phyloP scores from a whole-genome alignment of 92 coral and sea anemone genomes.

The Phenganax subtilis region DNA sequence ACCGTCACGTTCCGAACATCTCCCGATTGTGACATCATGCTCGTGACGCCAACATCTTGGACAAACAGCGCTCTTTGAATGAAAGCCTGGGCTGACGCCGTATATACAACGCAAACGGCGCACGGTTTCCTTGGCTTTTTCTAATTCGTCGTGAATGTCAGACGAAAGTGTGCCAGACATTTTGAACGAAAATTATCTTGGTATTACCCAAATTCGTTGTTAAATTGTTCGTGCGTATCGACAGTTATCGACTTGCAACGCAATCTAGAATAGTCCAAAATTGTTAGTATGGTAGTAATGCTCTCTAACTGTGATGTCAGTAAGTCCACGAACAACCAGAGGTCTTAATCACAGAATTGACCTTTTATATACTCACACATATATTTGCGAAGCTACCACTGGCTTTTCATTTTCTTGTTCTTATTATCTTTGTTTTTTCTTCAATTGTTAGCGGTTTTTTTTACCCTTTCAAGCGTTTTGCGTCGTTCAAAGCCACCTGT shows the following conservation, averaged over 20 bases:
- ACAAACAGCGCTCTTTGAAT: constrained; percentile 2
- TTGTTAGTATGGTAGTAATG: background rate
- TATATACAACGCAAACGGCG: constrained; percentile 31
- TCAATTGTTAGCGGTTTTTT: too few relatives aligned
- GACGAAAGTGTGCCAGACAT: constrained; percentile 12
- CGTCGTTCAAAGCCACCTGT: too few relatives aligned
- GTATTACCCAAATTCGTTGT: background rate
- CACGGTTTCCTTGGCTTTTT: constrained; percentile 33
- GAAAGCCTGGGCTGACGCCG: constrained; percentile 15
- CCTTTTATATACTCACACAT: too few relatives aligned
- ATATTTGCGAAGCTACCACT: too few relatives aligned
- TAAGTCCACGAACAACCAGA: too few relatives aligned
- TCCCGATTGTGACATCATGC: constrained; percentile 25
- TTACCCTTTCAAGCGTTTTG: too few relatives aligned
- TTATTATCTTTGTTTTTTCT: too few relatives aligned
- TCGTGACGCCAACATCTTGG: constrained; percentile 27
- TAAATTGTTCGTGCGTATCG: background rate
- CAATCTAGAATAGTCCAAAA: background rate
- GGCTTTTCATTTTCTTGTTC: too few relatives aligned
- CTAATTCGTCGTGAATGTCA: constrained; percentile 31
- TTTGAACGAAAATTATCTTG: background rate
- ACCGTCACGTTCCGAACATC: constrained; percentile 20
- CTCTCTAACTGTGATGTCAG: too few relatives aligned
- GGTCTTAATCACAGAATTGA: too few relatives aligned
- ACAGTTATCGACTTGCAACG: background rate